phyloP scores from a whole-genome alignment of 2,113 vertebrate genomes.

The Ancistrus triradiatus region DNA sequence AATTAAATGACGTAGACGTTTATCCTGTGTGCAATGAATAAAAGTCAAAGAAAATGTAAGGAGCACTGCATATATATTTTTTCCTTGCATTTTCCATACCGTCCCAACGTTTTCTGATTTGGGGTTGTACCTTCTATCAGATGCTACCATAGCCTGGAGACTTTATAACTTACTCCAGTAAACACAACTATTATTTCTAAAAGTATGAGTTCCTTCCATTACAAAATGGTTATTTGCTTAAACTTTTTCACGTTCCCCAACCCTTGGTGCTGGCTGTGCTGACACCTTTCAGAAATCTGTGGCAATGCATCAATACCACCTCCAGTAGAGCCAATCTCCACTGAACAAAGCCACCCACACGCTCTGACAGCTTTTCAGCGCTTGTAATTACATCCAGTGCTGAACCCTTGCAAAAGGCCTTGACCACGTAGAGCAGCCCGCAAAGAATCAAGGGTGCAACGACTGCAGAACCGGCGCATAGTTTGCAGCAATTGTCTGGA shows the following conservation, averaged over 20 bases:
- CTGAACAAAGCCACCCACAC: slow-evolving; percentile 44
- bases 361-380: slow-evolving; percentile 14
- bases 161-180: too few species aligned
- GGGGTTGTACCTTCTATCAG: too few species aligned
- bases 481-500: background rate
- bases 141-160: too few species aligned
- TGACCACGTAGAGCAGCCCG: slow-evolving; percentile 25
- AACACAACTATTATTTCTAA: too few species aligned
- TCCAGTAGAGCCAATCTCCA: slow-evolving; percentile 30
- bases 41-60: too few species aligned
- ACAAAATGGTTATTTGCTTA: too few species aligned
- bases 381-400: slow-evolving; percentile 43
- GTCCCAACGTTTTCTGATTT: too few species aligned
- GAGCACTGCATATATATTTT: too few species aligned
- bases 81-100: too few species aligned
- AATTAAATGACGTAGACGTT: too few species aligned
- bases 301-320: slow-evolving; percentile 19
- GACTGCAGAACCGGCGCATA: background rate
- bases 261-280: slow-evolving; percentile 6
- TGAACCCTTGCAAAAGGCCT: slow-evolving; percentile 33
- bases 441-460: slow-evolving; percentile 23
- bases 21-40: too few species aligned
- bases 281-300: slow-evolving; percentile 27
- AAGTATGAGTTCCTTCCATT: too few species aligned
- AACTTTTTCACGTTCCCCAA: slow-evolving; percentile 25